A percentile compares a stretch with the other conserved stretches of the same genome.
These are phyloP conservation scores for Reticulitermes lucifugus DNA, from an alignment of 2,888 invertebrate species.

Conservation along the genomic window DNA sequence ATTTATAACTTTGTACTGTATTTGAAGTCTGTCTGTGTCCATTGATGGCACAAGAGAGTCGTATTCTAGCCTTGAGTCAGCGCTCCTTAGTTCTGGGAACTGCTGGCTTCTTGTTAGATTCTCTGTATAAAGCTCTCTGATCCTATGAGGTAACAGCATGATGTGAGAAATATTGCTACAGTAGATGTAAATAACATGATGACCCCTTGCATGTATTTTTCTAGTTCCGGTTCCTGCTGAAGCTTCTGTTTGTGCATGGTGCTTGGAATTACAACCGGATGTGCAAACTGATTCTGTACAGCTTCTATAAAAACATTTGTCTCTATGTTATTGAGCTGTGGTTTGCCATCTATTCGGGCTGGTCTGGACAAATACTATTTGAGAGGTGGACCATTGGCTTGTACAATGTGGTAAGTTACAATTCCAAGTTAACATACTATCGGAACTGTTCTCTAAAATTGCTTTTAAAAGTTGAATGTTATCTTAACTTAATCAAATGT, in stretches of 20 bases:
- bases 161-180: no score
- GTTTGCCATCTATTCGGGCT: constrained; percentile 98
- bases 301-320: constrained; percentile 99
- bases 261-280: constrained; percentile 99
- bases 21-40: no score
- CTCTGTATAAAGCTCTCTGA: no score
- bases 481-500: no score
- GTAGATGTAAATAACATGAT: no score
- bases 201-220: constrained; percentile 44
- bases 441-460: background rate
- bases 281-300: constrained; percentile 97
- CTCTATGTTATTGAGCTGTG: constrained; percentile 98
- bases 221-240: constrained; percentile 92
- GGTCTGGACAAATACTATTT: constrained; percentile 99
- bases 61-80: no score
- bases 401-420: constrained; percentile 87
- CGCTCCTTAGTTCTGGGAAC: no score
- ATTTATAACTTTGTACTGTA: no score
- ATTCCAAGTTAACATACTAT: background rate
- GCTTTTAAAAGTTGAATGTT: no score
- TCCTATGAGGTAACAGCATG: no score
- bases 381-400: constrained; percentile 98
- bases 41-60: no score
- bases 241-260: constrained; percentile 95
- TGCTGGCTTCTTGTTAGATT: no score